Base-by-base conservation (phyloP, 2,888 invertebrate species). In the Onchidella celtica region DNA sequence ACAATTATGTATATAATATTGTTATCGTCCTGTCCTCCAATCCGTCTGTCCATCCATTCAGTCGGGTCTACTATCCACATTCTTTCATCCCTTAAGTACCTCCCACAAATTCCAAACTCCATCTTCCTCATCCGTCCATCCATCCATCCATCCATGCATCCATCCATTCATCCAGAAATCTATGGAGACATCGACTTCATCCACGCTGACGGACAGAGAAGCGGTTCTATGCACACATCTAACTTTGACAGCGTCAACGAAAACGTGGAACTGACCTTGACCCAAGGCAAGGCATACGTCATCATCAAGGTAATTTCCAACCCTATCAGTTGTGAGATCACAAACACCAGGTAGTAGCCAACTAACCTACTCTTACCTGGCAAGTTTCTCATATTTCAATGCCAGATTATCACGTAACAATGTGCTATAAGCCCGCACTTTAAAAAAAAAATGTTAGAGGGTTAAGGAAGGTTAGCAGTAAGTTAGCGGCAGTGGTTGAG, bases 231-330 rank as follows among this genome's bases (percentile, higher is more conserved):
- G n/a, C 85, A 88, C 81, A 90, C 88, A 24, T 86, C 86, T 69
- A 88, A 90, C 83, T 90, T 90, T 85, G 91, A 91, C 81, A 87
- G 89, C 11, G 89, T 90, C 29, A 87, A 87, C 57, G 91, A 91
- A 80, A 89, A 90, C 38, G 89, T 91, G 29, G 90, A 90, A 66
- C 85, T 91, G 32, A 81, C 87, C 72, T 73, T 91, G 59, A 89
- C 88, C 75, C 86, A 88, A 17, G 91, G 91, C 9, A 90, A 90
- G 79, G 91, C 91, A 1, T 87, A 85, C 75, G 89, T 91, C 24
- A 89, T 89, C n/a, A 87, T 93, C 66, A 92, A 88, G 83, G 82
- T 82, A 63, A 72, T 32, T 59, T 11, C 21, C 9, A 27, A 11
- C 57, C 14, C 3, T 57, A 24, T 57, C 21, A 21, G 21, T 24